Evolutionary conservation across 2,113 vertebrate species (phyloP).

Genomic region (Spermophilus dauricus): DNA sequence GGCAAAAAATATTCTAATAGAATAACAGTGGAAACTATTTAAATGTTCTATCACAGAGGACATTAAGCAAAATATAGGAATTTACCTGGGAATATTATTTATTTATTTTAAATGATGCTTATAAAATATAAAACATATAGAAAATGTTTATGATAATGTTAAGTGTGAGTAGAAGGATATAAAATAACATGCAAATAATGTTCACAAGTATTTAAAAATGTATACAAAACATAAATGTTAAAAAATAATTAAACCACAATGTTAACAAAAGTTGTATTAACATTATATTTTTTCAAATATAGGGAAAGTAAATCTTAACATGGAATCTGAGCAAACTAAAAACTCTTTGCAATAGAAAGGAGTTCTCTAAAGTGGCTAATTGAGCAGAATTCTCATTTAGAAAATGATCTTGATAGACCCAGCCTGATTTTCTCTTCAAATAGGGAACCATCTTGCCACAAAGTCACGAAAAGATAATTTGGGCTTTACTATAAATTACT

Average conservation of each 20-base stretch:
- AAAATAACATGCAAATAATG: neutral
- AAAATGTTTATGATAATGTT: neutral
- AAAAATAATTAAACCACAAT: neutral
- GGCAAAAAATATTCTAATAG: conserved; percentile 12
- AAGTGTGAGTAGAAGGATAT: neutral
- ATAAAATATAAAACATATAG: neutral
- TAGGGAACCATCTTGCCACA: too few relatives aligned
- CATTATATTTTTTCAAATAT: neutral
- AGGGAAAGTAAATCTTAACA: conserved; percentile 33
- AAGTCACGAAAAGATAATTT: too few relatives aligned
- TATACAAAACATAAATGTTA: neutral
- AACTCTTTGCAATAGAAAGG: neutral
- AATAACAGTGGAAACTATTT: neutral
- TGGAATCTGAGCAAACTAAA: neutral
- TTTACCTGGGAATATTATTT: neutral
- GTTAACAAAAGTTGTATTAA: neutral
- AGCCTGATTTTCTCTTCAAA: too few relatives aligned
- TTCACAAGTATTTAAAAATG: neutral
- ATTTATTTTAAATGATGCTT: neutral
- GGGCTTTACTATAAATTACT: too few relatives aligned
- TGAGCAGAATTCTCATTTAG: neutral
- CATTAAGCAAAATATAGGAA: neutral
- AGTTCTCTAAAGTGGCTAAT: neutral
- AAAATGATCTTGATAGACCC: neutral
- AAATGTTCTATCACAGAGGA: neutral